Conservation (phyloP, 2,113 vertebrate species). For the Taxidea taxus region DNA sequence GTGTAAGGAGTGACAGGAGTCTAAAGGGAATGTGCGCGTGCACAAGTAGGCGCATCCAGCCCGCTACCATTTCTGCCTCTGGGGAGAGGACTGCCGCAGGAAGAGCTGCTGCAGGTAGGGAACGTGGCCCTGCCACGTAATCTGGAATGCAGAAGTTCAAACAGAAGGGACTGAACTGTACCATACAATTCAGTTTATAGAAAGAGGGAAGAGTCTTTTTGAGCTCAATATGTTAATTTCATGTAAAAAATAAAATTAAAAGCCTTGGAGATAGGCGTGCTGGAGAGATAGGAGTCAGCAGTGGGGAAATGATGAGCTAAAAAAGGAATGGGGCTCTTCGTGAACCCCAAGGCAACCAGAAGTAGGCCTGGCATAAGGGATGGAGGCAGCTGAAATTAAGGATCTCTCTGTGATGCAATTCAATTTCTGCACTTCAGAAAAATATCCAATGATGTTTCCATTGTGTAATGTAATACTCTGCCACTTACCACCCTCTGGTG, state of each 20-base stretch:
- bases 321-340: background rate
- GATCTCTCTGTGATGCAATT: background rate
- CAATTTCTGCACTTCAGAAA: background rate
- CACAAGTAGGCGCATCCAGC: fast-evolving
- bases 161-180: background rate
- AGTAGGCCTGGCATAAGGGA: background rate
- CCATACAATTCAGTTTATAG: background rate
- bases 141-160: background rate
- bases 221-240: background rate
- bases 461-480: background rate
- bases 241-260: background rate
- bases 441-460: background rate
- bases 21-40: fast-evolving
- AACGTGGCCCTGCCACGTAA: fast-evolving
- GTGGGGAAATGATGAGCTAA: background rate
- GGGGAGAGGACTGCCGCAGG: too few species aligned
- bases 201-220: background rate
- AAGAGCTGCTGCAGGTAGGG: too few species aligned
- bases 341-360: background rate
- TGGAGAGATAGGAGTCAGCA: background rate
- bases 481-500: background rate
- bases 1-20: background rate
- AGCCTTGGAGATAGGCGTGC: background rate
- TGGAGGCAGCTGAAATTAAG: background rate
- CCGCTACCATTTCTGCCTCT: background rate